A percentile compares a stretch with the other conserved stretches of the same genome.
Conservation (phyloP, 2,113 vertebrate genomes). For the Brienomyrus brachyistius region DNA sequence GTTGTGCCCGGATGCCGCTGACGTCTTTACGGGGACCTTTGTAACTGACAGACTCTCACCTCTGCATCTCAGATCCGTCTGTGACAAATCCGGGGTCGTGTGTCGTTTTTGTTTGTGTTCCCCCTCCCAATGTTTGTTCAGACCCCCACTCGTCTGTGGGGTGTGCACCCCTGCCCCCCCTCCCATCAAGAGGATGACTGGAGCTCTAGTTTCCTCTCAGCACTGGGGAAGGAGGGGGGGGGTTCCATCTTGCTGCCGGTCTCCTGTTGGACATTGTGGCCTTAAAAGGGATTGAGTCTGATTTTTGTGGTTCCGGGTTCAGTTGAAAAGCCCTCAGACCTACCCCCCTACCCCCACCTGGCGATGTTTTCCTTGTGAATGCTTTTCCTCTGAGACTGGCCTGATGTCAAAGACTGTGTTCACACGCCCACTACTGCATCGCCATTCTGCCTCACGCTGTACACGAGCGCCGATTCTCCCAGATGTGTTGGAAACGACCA, state of each 20-base stretch:
- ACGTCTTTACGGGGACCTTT: not conserved
- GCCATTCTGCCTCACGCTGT: not conserved
- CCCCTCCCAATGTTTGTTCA: not conserved
- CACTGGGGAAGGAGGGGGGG: not conserved
- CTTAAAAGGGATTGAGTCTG: not conserved
- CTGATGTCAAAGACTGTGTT: not conserved
- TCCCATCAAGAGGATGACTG: not conserved
- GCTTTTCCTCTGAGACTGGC: constrained; percentile 9
- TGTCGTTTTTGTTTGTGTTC: not conserved
- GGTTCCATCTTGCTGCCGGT: not conserved
- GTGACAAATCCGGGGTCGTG: not conserved
- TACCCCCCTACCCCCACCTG: not conserved
- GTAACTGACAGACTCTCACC: not conserved
- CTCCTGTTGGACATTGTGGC: not conserved
- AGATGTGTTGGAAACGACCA: not conserved
- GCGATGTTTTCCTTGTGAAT: not conserved
- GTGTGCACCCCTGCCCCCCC: not conserved
- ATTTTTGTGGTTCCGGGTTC: not conserved
- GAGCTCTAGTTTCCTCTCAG: not conserved
- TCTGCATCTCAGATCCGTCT: not conserved
- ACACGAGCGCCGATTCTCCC: constrained; percentile 9
- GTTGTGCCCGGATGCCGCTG: not conserved
- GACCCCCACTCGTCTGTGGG: not conserved
- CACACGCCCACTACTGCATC: not conserved
- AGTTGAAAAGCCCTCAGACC: not conserved